Conservation (phyloP, 2,113 vertebrate species). For the Speoplatyrhinus poulsoni region DNA sequence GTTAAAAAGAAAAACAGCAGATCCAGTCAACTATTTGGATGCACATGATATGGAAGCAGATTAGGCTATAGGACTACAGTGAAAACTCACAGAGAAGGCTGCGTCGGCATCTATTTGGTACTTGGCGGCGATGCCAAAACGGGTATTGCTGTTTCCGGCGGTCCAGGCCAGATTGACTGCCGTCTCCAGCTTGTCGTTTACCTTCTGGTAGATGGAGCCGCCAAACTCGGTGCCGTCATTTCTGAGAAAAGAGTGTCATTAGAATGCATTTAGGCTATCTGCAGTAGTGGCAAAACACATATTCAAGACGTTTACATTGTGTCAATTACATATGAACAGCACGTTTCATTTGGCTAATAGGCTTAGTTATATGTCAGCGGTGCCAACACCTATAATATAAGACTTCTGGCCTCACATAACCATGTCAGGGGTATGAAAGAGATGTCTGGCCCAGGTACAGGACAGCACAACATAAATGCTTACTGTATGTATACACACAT, state of each 20-base stretch:
- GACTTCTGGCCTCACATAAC: constrained; percentile 10
- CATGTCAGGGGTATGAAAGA: no score
- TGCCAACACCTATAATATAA: not conserved
- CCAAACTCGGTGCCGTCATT: constrained; percentile 98
- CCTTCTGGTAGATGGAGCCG: constrained; percentile 98
- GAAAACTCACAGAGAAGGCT: constrained; percentile 88
- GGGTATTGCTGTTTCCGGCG: constrained; percentile 96
- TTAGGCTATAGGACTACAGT: not conserved
- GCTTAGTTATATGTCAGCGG: not conserved
- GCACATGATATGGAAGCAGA: not conserved
- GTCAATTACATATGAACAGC: not conserved
- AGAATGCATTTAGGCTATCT: not conserved
- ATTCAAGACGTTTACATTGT: not conserved
- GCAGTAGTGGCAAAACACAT: not conserved
- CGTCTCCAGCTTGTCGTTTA: constrained; percentile 95
- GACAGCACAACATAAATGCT: no score
- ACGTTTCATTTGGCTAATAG: not conserved
- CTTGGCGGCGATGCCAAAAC: constrained; percentile 96
- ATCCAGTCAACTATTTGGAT: no score
- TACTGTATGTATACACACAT: no score
- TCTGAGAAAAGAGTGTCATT: constrained; percentile 67
- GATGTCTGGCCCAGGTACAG: no score
- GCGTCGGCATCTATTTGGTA: constrained; percentile 95
- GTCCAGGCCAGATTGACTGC: constrained; percentile 97
- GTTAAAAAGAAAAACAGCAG: no score